Conservation (phyloP, 2,888 invertebrate genomes). For the Enchytraeus crypticus region DNA sequence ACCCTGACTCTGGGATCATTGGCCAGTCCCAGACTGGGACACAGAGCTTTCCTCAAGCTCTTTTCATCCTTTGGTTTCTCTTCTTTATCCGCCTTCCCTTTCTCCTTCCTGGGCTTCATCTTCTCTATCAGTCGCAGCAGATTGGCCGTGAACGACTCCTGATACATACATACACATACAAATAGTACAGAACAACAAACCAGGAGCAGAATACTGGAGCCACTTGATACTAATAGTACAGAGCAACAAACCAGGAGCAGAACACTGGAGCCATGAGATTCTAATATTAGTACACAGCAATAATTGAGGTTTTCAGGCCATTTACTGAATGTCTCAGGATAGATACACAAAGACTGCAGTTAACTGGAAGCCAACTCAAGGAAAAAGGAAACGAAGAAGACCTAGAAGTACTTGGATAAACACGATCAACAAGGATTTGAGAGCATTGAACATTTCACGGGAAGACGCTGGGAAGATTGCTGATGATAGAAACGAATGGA, state of each 20-base stretch:
- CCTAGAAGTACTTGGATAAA: too few relatives aligned
- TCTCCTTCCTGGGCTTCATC: slow-evolving; percentile 60
- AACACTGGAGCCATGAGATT: neutral
- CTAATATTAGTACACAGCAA: too few relatives aligned
- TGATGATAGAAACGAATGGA: too few relatives aligned
- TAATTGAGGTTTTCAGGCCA: too few relatives aligned
- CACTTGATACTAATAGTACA: neutral
- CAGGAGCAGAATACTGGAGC: neutral
- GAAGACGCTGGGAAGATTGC: too few relatives aligned
- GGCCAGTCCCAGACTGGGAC: slow-evolving; percentile 49
- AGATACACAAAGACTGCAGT: too few relatives aligned
- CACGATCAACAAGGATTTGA: too few relatives aligned
- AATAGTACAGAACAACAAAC: neutral
- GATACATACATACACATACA: slow-evolving; percentile 8
- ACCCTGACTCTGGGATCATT: slow-evolving; percentile 47
- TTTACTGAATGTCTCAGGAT: too few relatives aligned
- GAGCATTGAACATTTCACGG: too few relatives aligned
- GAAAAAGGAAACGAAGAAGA: too few relatives aligned
- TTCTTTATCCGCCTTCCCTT: slow-evolving; percentile 27
- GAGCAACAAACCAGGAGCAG: neutral
- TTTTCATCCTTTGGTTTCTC: slow-evolving; percentile 22
- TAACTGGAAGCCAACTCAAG: too few relatives aligned
- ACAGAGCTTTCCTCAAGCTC: slow-evolving; percentile 45
- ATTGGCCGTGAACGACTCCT: slow-evolving; percentile 87
- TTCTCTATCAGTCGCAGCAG: slow-evolving; percentile 86